A percentile compares a stretch with the other conserved stretches of the same genome.
Evolutionary conservation across 2,888 invertebrate genomes (phyloP).

Genomic region (Oegoconia quadripuncta): DNA sequence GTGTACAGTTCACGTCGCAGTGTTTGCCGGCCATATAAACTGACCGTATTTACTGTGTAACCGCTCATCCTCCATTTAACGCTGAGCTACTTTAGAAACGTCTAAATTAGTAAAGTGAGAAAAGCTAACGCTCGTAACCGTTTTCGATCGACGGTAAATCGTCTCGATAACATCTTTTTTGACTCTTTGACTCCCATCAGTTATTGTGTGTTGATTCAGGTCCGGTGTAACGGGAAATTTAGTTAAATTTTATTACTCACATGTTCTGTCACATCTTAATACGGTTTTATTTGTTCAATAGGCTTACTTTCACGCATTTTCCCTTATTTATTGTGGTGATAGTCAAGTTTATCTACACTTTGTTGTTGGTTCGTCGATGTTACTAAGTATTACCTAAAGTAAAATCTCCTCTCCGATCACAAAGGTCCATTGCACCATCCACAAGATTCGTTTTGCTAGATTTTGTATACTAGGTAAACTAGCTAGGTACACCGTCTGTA

Average conservation of each 20-base stretch:
- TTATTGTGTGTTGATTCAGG: slow-evolving; percentile 64
- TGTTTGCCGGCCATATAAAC: slow-evolving; percentile 73
- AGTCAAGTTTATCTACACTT: slow-evolving; percentile 30
- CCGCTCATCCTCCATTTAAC: slow-evolving; percentile 73
- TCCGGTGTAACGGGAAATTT: slow-evolving; percentile 58
- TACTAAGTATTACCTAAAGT: too few relatives aligned
- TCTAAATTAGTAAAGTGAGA: slow-evolving; percentile 77
- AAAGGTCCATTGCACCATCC: too few relatives aligned
- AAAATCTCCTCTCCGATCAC: too few relatives aligned
- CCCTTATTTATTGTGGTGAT: slow-evolving; percentile 44
- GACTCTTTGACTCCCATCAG: slow-evolving; percentile 55
- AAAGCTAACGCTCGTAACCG: slow-evolving; percentile 72
- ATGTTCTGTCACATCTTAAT: slow-evolving; percentile 54
- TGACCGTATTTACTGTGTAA: slow-evolving; percentile 68
- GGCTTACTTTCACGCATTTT: slow-evolving; percentile 51
- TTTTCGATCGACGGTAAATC: slow-evolving; percentile 69
- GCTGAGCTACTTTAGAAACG: slow-evolving; percentile 72
- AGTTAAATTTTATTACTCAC: slow-evolving; percentile 52
- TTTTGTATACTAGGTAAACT: too few relatives aligned
- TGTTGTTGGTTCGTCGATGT: slow-evolving; percentile 44
- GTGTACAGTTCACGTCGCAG: slow-evolving; percentile 75
- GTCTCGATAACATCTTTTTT: slow-evolving; percentile 68
- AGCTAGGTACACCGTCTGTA: too few relatives aligned
- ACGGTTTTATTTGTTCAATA: slow-evolving; percentile 51
- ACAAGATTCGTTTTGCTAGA: too few relatives aligned